These are phyloP conservation scores for Leptura quadrifasciata DNA, from an alignment of 2,888 invertebrate genomes.

Conservation along the genomic window DNA sequence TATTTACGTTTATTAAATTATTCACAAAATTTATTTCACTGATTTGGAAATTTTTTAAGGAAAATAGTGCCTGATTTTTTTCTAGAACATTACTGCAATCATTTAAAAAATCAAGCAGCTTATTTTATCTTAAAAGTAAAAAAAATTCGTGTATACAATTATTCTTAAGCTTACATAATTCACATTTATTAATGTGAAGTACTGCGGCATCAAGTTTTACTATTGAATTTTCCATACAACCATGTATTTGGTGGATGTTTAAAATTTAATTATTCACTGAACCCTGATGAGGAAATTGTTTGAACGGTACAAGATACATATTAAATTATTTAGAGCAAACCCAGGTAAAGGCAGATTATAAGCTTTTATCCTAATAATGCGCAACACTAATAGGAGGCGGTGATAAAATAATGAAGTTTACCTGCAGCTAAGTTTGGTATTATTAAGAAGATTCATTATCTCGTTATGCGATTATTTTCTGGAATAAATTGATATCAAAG, in stretches of 20 bases:
- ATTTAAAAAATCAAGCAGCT: too few species aligned
- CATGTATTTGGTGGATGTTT: neutral
- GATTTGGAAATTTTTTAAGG: too few species aligned
- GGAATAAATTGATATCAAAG: neutral
- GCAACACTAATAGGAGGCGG: slow-evolving; percentile 11
- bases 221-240: neutral
- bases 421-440: slow-evolving; percentile 5
- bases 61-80: too few species aligned
- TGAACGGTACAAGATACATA: slow-evolving; percentile 9
- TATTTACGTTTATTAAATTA: too few species aligned
- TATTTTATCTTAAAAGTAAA: too few species aligned
- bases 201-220: neutral
- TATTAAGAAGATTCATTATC: slow-evolving; percentile 24
- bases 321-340: slow-evolving; percentile 18
- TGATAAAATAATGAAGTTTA: slow-evolving; percentile 16
- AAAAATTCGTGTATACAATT: too few species aligned
- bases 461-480: neutral
- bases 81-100: too few species aligned
- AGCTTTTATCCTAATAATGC: slow-evolving; percentile 19
- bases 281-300: slow-evolving; percentile 19
- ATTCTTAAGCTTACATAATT: neutral
- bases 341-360: slow-evolving; percentile 19
- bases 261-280: neutral
- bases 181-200: neutral
- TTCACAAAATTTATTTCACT: too few species aligned